Conservation (phyloP, 2,797 vertebrate genomes). For the Luscinia luscinia region DNA sequence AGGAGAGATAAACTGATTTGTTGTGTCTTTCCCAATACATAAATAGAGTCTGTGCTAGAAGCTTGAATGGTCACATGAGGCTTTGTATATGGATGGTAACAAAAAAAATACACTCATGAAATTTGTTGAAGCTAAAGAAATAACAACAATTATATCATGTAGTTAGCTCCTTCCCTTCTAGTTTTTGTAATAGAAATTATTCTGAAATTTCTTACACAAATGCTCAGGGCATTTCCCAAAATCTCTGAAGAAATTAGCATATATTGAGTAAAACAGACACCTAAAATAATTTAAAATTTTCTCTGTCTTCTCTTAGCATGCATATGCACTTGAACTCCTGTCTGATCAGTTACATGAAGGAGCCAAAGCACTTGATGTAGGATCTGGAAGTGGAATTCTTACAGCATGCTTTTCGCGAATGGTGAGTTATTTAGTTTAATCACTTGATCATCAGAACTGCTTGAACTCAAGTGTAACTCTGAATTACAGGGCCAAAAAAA, state of each 20-base stretch:
- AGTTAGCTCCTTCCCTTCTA: rapidly evolving
- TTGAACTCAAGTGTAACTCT: background rate
- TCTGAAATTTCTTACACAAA: background rate
- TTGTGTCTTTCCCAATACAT: background rate
- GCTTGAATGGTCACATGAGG: background rate
- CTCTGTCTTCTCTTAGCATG: constrained; percentile 83
- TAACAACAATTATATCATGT: background rate
- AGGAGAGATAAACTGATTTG: background rate
- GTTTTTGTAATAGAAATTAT: background rate
- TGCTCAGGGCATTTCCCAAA: background rate
- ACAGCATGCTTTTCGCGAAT: constrained; percentile 96
- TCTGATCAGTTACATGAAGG: constrained; percentile 95
- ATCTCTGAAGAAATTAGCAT: background rate
- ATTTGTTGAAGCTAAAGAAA: background rate
- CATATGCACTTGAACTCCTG: constrained; percentile 96
- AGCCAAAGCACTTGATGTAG: constrained; percentile 96
- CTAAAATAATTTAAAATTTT: background rate
- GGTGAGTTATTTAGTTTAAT: constrained; percentile 83
- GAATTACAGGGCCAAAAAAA: background rate
- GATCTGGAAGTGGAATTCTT: constrained; percentile 97
- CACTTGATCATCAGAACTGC: background rate
- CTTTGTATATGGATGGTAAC: background rate
- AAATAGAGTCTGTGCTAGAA: background rate
- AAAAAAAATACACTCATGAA: background rate
- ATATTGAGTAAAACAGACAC: background rate